Percentiles rank a stretch among this genome's conserved stretches.
Conservation (phyloP, 2,797 vertebrate species). For the Nannoperca australis region DNA sequence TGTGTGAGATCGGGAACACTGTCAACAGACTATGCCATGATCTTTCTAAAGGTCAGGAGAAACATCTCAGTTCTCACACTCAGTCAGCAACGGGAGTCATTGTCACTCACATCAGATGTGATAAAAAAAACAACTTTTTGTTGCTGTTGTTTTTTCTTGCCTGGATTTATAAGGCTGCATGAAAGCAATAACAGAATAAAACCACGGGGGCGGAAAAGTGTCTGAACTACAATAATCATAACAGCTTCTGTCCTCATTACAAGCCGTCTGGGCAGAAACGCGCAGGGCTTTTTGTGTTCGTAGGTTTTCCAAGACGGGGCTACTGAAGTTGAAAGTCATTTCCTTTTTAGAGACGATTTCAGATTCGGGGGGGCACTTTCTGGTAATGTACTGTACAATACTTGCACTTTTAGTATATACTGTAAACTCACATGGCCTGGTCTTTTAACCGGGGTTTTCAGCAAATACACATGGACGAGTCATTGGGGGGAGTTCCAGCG, state of each 20-base stretch:
- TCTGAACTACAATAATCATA: constrained; percentile 65
- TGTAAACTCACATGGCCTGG: constrained; percentile 21
- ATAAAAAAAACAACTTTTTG: constrained; percentile 38
- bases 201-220: constrained; percentile 56
- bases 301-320: constrained; percentile 4
- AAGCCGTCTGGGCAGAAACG: constrained; percentile 36
- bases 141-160: constrained; percentile 59
- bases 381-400: background rate
- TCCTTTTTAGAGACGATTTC: constrained; percentile 17
- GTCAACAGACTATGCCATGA: constrained; percentile 35
- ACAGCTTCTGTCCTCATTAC: constrained; percentile 57
- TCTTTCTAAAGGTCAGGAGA: constrained; percentile 72
- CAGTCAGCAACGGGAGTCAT: constrained; percentile 75
- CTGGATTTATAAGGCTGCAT: constrained; percentile 63
- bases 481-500: constrained; percentile 39
- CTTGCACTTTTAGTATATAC: constrained; percentile 22
- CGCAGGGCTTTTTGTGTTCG: constrained; percentile 14
- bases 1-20: constrained; percentile 31
- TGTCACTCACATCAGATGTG: constrained; percentile 66
- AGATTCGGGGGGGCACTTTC: constrained; percentile 3
- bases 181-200: constrained; percentile 68
- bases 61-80: constrained; percentile 68
- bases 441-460: constrained; percentile 48
- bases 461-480: constrained; percentile 40
- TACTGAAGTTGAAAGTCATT: constrained; percentile 14